Conservation (phyloP, 2,113 vertebrate genomes). For the Zosterops lateralis region DNA sequence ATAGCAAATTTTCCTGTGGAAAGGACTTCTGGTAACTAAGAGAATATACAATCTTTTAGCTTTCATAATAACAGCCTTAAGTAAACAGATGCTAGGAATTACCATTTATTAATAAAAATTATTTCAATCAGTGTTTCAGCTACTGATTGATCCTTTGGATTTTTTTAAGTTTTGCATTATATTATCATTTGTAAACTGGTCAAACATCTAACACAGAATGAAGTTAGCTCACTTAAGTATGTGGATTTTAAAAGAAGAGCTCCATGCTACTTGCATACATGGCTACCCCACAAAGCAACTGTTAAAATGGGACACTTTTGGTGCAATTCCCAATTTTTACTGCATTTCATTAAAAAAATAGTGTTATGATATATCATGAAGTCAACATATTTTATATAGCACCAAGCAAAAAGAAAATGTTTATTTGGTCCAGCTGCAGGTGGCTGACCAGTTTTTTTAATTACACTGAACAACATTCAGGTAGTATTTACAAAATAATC, state of each 20-base stretch:
- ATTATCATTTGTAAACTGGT: not conserved
- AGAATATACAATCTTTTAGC: not conserved
- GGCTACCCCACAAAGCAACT: not conserved
- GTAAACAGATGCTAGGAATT: not conserved
- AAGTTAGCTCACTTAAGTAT: not conserved
- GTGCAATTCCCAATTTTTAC: not conserved
- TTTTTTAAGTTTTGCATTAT: not conserved
- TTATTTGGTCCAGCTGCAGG: not conserved
- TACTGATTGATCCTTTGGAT: not conserved
- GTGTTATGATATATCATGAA: not conserved
- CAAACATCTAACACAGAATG: not conserved
- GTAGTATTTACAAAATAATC: not conserved
- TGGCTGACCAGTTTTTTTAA: not conserved
- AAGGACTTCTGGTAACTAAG: not conserved
- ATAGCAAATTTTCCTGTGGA: not conserved
- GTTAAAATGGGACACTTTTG: fast-evolving
- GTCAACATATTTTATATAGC: not conserved
- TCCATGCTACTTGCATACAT: not conserved
- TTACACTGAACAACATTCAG: not conserved
- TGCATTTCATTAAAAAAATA: not conserved
- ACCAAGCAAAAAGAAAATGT: not conserved
- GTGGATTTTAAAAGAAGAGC: not conserved
- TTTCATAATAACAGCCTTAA: not conserved
- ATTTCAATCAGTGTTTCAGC: not conserved
- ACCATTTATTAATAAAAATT: not conserved